Percentiles rank a stretch among this genome's conserved stretches.
Conservation (phyloP, 2,113 vertebrate genomes). For the Pedetes capensis region DNA sequence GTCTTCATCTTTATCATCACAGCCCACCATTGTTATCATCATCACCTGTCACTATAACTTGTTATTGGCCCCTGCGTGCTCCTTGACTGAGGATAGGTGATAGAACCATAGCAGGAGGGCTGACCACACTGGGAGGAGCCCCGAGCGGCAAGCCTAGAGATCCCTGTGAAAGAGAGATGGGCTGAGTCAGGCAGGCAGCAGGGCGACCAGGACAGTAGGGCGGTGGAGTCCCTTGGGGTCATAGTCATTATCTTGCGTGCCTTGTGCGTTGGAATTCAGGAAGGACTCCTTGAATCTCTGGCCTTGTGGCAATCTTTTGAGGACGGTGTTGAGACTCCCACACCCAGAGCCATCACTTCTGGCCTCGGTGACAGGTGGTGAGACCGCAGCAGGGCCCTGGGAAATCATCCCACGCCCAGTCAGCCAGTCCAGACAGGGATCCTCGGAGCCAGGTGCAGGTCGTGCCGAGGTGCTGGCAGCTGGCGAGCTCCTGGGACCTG, state of each 20-base stretch:
- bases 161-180: not conserved
- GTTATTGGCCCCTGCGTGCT: not conserved
- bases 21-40: too few relatives aligned
- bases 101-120: not conserved
- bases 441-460: not conserved
- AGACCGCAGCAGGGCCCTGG: fast-evolving
- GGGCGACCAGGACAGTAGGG: not conserved
- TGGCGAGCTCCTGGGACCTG: not conserved
- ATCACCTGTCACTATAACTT: not conserved
- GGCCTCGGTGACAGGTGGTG: not conserved
- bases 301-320: fast-evolving
- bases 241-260: fast-evolving
- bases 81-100: not conserved
- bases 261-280: not conserved
- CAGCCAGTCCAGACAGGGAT: not conserved
- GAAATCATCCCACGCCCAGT: fast-evolving
- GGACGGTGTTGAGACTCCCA: not conserved
- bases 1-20: not conserved
- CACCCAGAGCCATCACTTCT: not conserved
- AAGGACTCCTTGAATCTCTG: not conserved
- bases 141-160: not conserved
- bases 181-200: not conserved
- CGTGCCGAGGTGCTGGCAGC: not conserved
- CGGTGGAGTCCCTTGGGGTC: not conserved
- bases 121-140: not conserved